Percentiles rank a stretch among this genome's conserved stretches.
Evolutionary conservation across 2,797 vertebrate species (phyloP).

Genomic region (Poeciliopsis presidionis): DNA sequence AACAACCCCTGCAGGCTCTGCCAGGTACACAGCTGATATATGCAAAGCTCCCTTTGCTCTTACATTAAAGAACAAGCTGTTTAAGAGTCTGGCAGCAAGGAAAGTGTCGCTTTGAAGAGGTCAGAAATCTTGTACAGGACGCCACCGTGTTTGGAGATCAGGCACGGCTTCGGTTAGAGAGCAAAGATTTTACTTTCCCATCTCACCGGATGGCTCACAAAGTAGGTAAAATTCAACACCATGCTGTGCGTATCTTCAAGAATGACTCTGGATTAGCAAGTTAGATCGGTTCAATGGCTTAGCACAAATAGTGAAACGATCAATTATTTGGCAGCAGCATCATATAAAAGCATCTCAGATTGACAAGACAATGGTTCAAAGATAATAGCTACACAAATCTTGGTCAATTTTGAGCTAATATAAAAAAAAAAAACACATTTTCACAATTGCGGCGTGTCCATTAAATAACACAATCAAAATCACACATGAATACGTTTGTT

Average conservation of each 20-base stretch:
- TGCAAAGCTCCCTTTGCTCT: conserved; percentile 40
- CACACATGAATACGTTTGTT: too few relatives aligned
- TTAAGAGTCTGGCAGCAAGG: conserved; percentile 50
- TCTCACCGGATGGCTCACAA: background rate
- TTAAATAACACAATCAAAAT: too few relatives aligned
- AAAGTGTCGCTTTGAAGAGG: conserved; percentile 19
- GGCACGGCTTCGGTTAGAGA: conserved; percentile 5
- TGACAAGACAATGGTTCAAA: background rate
- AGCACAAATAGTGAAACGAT: background rate
- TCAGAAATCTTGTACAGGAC: conserved; percentile 20
- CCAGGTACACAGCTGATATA: conserved; percentile 71
- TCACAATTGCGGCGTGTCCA: too few relatives aligned
- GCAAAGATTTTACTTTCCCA: conserved; percentile 4
- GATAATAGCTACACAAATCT: too few relatives aligned
- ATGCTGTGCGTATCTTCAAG: background rate
- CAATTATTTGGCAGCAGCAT: background rate
- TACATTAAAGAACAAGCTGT: conserved; percentile 62
- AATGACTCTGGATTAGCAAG: background rate
- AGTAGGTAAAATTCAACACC: background rate
- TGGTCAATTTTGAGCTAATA: too few relatives aligned
- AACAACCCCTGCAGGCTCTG: conserved; percentile 71
- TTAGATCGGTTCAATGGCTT: background rate
- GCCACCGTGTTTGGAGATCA: conserved; percentile 13
- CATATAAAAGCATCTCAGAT: background rate
- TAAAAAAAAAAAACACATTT: fast-evolving